Conservation (phyloP, 2,113 vertebrate genomes). For the Siniperca chuatsi region DNA sequence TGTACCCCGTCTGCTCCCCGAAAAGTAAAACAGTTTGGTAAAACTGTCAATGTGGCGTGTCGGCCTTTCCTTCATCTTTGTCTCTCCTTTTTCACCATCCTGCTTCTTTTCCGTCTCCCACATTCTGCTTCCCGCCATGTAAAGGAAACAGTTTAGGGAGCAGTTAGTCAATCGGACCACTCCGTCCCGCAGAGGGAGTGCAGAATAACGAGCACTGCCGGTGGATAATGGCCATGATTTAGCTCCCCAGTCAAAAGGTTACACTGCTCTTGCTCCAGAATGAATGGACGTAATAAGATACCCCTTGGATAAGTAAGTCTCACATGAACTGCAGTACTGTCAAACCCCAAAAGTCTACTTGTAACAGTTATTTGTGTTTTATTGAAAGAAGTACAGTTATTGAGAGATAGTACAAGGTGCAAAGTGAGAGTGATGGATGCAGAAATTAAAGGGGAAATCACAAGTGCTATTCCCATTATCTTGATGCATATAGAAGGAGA, state of each 20-base stretch:
- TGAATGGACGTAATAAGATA: conserved; percentile 81
- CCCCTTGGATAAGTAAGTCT: conserved; percentile 76
- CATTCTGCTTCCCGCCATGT: conserved; percentile 31
- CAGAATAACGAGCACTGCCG: conserved; percentile 75
- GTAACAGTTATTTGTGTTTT: conserved; percentile 59
- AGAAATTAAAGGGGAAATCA: conserved; percentile 61
- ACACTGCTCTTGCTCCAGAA: conserved; percentile 72
- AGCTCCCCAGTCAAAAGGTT: conserved; percentile 79
- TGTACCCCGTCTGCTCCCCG: not conserved
- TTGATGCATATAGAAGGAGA: conserved; percentile 30
- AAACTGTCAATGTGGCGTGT: conserved; percentile 41
- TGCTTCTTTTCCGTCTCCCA: not conserved
- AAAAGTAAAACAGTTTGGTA: conserved; percentile 49
- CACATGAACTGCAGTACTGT: conserved; percentile 63
- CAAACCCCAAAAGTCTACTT: conserved; percentile 64
- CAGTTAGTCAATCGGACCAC: conserved; percentile 74
- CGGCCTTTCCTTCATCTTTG: conserved; percentile 37
- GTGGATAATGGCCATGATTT: conserved; percentile 80
- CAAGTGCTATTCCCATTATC: conserved; percentile 56
- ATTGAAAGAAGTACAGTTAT: conserved; percentile 53
- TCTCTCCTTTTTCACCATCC: conserved; percentile 16
- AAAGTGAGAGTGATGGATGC: conserved; percentile 39
- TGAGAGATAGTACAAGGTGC: conserved; percentile 34
- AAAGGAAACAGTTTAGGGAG: conserved; percentile 79
- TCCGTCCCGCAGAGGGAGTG: conserved; percentile 74